These are phyloP conservation scores for Stenotaenia linearis DNA, from an alignment of 2,888 invertebrate genomes.

Conservation along the genomic window DNA sequence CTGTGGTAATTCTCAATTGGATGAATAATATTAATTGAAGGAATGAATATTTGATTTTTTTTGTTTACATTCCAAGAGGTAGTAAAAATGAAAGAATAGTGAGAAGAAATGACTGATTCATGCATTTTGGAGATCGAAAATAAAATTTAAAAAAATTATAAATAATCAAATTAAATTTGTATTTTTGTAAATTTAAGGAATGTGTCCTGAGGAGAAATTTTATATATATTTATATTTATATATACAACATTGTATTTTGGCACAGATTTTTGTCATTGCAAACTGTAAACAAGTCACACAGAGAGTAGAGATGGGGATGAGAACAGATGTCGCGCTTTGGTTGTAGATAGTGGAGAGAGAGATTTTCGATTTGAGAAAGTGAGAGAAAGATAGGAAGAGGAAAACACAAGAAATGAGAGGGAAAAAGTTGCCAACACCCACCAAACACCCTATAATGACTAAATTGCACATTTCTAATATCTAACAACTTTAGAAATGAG, in stretches of 20 bases:
- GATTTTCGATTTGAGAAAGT: neutral
- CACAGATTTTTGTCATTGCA: slow-evolving; percentile 18
- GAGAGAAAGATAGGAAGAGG: neutral
- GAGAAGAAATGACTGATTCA: neutral
- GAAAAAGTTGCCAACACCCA: slow-evolving; percentile 7
- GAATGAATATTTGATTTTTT: neutral
- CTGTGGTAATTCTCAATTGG: neutral
- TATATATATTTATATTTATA: slow-evolving; percentile 14
- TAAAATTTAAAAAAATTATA: neutral
- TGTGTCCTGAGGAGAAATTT: neutral
- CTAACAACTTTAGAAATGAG: slow-evolving; percentile 12
- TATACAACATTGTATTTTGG: slow-evolving; percentile 15
- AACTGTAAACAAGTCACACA: slow-evolving; percentile 6
- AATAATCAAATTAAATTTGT: neutral
- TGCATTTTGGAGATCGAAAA: neutral
- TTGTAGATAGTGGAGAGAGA: slow-evolving; percentile 13
- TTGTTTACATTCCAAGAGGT: neutral
- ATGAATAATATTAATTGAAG: neutral
- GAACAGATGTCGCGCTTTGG: slow-evolving; percentile 5
- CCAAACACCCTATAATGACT: slow-evolving; percentile 7
- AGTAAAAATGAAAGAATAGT: neutral
- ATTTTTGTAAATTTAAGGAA: neutral
- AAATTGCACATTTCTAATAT: slow-evolving; percentile 11
- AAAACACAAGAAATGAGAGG: slow-evolving; percentile 8
- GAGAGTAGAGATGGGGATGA: slow-evolving; percentile 15